A percentile compares a stretch with the other conserved stretches of the same genome.
These are phyloP conservation scores for Oreochromis aureus DNA, from an alignment of 2,113 vertebrate species.

Conservation along the genomic window DNA sequence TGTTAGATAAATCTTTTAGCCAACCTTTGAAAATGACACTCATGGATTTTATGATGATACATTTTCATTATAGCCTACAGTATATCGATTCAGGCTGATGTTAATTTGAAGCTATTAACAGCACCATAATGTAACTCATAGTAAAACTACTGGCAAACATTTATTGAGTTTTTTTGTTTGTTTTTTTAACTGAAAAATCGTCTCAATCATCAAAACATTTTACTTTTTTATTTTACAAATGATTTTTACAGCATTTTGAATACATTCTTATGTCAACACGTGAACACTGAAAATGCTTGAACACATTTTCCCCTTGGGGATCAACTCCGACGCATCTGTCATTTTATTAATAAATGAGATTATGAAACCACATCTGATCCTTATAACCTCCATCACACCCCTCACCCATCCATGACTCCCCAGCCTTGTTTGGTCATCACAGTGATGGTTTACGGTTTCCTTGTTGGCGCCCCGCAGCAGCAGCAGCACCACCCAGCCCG, in stretches of 20 bases:
- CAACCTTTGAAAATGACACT: neutral
- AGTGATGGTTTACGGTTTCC: conserved; percentile 52
- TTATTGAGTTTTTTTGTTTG: neutral
- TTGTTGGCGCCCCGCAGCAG: conserved; percentile 16
- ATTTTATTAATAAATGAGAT: conserved; percentile 48
- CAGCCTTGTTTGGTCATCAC: conserved; percentile 33
- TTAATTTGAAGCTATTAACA: neutral
- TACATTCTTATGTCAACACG: neutral
- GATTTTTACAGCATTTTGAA: neutral
- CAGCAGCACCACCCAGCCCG: neutral
- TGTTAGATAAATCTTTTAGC: neutral
- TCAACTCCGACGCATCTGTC: neutral
- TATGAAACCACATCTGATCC: conserved; percentile 29
- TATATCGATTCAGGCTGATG: neutral
- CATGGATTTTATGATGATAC: neutral
- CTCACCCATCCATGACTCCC: conserved; percentile 36
- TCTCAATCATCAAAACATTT: neutral
- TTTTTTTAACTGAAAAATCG: neutral
- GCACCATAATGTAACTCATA: neutral
- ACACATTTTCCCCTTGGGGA: neutral
- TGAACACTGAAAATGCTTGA: neutral
- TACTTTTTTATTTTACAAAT: neutral
- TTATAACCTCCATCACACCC: conserved; percentile 37
- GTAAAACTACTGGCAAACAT: neutral
- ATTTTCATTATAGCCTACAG: neutral